Evolutionary conservation across 2,797 vertebrate genomes (phyloP).

Genomic region (Coccyzus lansbergi): DNA sequence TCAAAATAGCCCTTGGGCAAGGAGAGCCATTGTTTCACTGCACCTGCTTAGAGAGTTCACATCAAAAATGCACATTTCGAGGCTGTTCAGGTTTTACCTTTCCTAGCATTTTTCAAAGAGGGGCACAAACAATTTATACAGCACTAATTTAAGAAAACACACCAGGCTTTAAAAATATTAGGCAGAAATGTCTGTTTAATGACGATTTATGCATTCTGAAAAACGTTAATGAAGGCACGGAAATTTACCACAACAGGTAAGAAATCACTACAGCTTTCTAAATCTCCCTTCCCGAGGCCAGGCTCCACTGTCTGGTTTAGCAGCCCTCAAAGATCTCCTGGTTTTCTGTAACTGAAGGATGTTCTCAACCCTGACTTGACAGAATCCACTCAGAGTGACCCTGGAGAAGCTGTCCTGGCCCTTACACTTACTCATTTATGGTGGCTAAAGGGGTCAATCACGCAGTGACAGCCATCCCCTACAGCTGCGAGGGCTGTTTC

Average conservation of each 20-base stretch:
- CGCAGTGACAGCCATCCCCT: neutral
- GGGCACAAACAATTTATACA: neutral
- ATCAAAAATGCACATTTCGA: rapidly evolving
- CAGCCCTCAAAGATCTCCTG: neutral
- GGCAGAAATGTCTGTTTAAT: neutral
- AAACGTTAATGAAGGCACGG: neutral
- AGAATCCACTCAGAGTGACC: neutral
- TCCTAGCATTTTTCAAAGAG: neutral
- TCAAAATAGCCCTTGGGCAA: neutral
- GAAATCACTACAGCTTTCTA: neutral
- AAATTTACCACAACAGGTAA: neutral
- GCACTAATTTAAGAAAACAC: neutral
- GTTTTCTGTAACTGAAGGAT: neutral
- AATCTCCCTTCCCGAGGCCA: neutral
- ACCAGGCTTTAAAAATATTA: neutral
- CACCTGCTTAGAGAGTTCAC: neutral
- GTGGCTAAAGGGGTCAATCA: neutral
- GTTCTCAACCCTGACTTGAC: neutral
- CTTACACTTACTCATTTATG: neutral
- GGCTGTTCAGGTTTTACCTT: neutral
- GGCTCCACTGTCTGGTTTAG: neutral
- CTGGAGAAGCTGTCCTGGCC: neutral
- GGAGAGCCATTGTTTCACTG: neutral
- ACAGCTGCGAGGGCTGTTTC: too few relatives aligned
- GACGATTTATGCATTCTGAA: neutral